Percentiles rank a stretch among this genome's conserved stretches.
phyloP scores from a whole-genome alignment of 2,113 vertebrate genomes.

The Haemorhous mexicanus region DNA sequence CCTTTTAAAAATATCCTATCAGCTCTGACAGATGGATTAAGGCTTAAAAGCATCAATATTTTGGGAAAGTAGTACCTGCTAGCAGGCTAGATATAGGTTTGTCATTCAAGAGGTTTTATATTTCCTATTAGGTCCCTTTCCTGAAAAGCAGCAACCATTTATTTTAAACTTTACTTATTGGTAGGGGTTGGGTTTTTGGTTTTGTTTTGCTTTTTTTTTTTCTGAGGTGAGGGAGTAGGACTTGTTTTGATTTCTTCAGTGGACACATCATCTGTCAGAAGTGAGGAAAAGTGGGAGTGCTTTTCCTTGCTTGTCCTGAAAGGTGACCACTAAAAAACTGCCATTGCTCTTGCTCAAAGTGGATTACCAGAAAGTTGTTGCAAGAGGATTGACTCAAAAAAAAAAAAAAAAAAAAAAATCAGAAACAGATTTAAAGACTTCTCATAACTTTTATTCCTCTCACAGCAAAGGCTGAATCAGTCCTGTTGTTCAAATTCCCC shows the following conservation, averaged over 20 bases:
- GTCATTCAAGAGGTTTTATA: conserved; percentile 46
- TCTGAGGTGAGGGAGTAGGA: rapidly evolving
- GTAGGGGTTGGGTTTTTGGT: neutral
- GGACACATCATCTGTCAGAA: neutral
- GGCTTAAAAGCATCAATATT: conserved; percentile 52
- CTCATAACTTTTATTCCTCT: neutral
- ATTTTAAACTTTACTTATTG: conserved; percentile 31
- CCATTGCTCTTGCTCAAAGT: neutral
- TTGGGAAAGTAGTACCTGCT: conserved; percentile 47
- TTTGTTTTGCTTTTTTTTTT: neutral
- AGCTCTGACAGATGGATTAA: conserved; percentile 61
- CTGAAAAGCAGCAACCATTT: neutral
- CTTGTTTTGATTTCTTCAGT: conserved; percentile 4
- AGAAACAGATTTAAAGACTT: neutral
- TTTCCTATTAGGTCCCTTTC: conserved; percentile 22
- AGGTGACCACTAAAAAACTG: neutral
- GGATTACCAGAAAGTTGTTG: neutral
- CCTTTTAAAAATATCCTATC: conserved; percentile 54
- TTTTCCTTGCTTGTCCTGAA: neutral
- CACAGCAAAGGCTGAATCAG: neutral
- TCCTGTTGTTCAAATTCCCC: neutral
- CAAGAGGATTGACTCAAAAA: neutral
- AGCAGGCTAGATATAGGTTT: neutral
- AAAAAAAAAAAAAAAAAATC: no score
- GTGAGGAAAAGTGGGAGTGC: neutral